Conservation (phyloP, 2,113 vertebrate species). For the Eclectus roratus region DNA sequence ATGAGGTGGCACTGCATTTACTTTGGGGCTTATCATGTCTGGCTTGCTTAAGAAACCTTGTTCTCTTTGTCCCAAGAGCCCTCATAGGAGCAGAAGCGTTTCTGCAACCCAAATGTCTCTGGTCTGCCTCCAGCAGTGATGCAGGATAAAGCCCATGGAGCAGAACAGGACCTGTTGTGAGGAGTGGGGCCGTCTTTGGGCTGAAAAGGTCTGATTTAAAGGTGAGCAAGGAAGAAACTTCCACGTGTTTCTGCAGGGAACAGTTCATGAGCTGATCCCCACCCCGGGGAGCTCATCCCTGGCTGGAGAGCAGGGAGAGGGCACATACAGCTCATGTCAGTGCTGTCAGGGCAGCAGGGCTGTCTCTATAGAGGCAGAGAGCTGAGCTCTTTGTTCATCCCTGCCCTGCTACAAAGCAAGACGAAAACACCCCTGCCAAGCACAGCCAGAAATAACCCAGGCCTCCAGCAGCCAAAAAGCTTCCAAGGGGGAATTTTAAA, state of each 20-base stretch:
- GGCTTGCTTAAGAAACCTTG: not conserved
- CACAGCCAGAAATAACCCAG: conserved; percentile 53
- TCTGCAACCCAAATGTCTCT: not conserved
- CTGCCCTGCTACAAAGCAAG: not conserved
- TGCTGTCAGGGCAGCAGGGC: not conserved
- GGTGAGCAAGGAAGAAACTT: not conserved
- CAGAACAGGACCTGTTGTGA: not conserved
- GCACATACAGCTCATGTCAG: not conserved
- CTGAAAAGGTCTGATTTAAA: not conserved
- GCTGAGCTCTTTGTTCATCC: conserved; percentile 29
- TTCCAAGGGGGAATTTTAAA: conserved; percentile 57
- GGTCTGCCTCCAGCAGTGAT: not conserved
- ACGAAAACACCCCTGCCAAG: conserved; percentile 44
- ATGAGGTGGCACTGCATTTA: not conserved
- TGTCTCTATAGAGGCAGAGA: not conserved
- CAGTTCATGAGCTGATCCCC: not conserved
- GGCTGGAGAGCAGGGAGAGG: not conserved
- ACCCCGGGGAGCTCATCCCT: not conserved
- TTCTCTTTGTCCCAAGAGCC: not conserved
- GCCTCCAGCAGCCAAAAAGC: conserved; percentile 52
- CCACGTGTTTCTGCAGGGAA: not conserved
- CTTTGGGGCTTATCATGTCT: not conserved
- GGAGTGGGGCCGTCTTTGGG: not conserved
- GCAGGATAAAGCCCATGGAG: not conserved
- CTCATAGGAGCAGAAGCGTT: not conserved